Percentiles rank a stretch among this genome's conserved stretches.
Conservation (phyloP, 2,113 vertebrate species). For the Probosciger aterrimus region DNA sequence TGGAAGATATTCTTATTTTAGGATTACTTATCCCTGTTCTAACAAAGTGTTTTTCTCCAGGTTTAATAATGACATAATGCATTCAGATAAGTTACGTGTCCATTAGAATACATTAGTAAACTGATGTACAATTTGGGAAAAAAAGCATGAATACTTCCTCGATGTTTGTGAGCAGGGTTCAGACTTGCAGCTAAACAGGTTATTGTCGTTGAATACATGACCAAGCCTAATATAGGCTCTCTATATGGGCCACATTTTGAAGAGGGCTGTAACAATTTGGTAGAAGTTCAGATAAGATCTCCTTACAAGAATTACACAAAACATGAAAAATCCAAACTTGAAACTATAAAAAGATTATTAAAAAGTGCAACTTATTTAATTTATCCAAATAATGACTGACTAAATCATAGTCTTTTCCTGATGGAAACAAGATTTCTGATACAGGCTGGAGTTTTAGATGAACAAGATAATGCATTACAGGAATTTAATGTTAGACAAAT, state of each 20-base stretch:
- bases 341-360: background rate
- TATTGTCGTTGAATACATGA: background rate
- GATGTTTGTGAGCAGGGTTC: background rate
- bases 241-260: background rate
- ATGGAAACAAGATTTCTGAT: background rate
- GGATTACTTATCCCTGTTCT: background rate
- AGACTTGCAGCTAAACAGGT: background rate
- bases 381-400: accelerated
- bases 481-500: background rate
- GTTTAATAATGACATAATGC: background rate
- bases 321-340: background rate
- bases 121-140: background rate
- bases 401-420: background rate
- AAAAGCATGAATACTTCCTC: background rate
- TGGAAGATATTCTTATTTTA: background rate
- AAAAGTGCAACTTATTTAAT: background rate
- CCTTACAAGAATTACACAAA: background rate
- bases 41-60: background rate
- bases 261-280: background rate
- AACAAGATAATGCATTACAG: background rate
- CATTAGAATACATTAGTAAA: background rate
- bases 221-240: background rate
- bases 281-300: background rate
- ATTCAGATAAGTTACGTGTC: background rate
- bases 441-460: background rate